These are phyloP conservation scores for Hestina assimilis DNA, from an alignment of 1,140 invertebrate genomes.

Conservation along the genomic window DNA sequence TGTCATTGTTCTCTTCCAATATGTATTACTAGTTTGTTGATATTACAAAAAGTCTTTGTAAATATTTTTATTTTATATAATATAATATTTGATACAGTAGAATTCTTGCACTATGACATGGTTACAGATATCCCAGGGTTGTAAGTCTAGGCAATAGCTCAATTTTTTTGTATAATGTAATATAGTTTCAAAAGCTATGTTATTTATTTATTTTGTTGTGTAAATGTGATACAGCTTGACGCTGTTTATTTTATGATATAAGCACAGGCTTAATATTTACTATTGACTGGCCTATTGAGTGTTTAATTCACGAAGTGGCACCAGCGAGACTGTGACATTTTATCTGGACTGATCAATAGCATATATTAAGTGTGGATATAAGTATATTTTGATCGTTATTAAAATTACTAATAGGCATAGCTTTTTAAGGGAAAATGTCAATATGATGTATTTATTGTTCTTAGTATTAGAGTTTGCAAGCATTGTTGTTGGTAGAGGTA, in stretches of 20 bases:
- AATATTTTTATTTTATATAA: conserved; percentile 43
- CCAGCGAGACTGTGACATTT: no score
- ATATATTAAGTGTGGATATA: no score
- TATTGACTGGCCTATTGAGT: no score
- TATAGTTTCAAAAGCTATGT: conserved; percentile 57
- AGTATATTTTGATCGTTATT: conserved; percentile 53
- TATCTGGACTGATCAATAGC: no score
- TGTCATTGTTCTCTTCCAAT: conserved; percentile 44
- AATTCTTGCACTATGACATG: conserved; percentile 50
- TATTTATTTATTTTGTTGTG: conserved; percentile 61
- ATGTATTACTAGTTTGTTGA: conserved; percentile 23
- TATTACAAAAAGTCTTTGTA: conserved; percentile 49
- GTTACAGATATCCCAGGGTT: conserved; percentile 73
- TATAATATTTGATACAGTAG: conserved; percentile 1
- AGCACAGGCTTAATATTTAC: no score
- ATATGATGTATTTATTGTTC: conserved; percentile 42
- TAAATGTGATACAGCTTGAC: conserved; percentile 67
- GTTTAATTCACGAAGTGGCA: no score
- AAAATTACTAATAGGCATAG: conserved; percentile 24
- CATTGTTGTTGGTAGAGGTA: conserved; percentile 28
- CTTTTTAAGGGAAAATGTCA: conserved; percentile 45
- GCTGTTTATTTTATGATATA: conserved; percentile 67
- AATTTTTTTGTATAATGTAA: conserved; percentile 62
- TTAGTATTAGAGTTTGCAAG: conserved; percentile 39
- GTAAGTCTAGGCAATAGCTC: conserved; percentile 74